These are phyloP conservation scores for Ceyx margarethae DNA, from an alignment of 2,113 vertebrate genomes.

Conservation along the genomic window DNA sequence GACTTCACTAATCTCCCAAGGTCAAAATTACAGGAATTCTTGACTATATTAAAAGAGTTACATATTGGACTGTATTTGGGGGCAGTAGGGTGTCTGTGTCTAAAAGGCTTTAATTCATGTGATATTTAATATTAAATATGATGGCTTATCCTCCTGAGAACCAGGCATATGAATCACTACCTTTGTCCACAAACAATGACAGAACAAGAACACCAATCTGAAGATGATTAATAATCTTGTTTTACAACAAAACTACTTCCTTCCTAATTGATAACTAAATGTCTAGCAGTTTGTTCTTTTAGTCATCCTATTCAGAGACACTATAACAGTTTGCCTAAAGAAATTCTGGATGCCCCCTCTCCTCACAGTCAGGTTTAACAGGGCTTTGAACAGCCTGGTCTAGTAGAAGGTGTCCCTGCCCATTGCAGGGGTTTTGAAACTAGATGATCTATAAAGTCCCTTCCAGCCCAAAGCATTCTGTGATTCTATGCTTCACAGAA, in stretches of 20 bases:
- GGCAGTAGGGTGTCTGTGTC: background rate
- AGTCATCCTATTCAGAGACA: background rate
- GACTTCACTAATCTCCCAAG: background rate
- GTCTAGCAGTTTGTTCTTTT: background rate
- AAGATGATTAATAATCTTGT: background rate
- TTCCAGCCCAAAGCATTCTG: background rate
- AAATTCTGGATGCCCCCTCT: background rate
- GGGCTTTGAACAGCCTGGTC: background rate
- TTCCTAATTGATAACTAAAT: background rate
- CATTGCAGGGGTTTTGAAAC: background rate
- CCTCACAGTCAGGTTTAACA: background rate
- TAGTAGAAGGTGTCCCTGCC: background rate
- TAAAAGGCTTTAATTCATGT: background rate
- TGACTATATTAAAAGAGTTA: background rate
- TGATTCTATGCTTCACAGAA: background rate
- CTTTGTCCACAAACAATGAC: background rate
- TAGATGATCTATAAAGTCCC: background rate
- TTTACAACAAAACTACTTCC: background rate
- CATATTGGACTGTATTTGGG: background rate
- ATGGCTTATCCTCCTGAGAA: background rate
- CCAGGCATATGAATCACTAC: background rate
- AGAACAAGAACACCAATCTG: background rate
- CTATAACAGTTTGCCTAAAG: background rate
- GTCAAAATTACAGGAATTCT: background rate
- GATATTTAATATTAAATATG: background rate